Percentiles rank a stretch among this genome's conserved stretches.
Evolutionary conservation across 2,888 invertebrate species (phyloP).

Genomic region (Rotaria macrura): DNA sequence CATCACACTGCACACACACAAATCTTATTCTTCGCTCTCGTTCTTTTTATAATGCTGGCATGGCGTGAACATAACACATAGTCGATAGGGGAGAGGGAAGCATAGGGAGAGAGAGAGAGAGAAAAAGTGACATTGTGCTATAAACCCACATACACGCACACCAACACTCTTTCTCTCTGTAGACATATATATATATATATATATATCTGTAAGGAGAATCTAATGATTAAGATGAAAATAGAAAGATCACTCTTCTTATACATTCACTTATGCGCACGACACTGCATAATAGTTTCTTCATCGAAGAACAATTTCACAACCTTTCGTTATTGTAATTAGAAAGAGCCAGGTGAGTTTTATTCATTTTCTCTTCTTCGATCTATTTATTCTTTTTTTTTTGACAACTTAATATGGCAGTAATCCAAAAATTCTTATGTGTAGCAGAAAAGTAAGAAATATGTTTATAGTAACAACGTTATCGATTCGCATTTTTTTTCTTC

Average conservation of each 20-base stretch:
- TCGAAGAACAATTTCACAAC: neutral
- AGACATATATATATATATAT: neutral
- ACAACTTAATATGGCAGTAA: neutral
- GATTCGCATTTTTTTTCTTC: neutral
- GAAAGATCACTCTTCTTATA: neutral
- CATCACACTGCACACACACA: neutral
- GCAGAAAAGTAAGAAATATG: neutral
- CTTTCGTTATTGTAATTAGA: neutral
- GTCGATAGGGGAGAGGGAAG: neutral
- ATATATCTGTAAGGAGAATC: neutral
- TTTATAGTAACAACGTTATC: neutral
- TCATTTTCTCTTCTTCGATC: neutral
- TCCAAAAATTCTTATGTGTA: neutral
- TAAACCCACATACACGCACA: neutral
- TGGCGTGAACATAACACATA: neutral
- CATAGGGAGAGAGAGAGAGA: neutral
- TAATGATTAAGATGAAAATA: neutral
- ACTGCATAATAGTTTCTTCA: neutral
- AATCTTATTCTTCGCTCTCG: conserved; percentile 5
- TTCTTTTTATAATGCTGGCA: neutral
- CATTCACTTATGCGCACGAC: neutral
- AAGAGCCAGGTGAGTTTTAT: neutral
- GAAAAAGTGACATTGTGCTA: neutral
- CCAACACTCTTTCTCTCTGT: neutral
- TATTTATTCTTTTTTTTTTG: neutral